Evolutionary conservation across 2,888 invertebrate genomes (phyloP).

Genomic region (Eupithecia centaureata): DNA sequence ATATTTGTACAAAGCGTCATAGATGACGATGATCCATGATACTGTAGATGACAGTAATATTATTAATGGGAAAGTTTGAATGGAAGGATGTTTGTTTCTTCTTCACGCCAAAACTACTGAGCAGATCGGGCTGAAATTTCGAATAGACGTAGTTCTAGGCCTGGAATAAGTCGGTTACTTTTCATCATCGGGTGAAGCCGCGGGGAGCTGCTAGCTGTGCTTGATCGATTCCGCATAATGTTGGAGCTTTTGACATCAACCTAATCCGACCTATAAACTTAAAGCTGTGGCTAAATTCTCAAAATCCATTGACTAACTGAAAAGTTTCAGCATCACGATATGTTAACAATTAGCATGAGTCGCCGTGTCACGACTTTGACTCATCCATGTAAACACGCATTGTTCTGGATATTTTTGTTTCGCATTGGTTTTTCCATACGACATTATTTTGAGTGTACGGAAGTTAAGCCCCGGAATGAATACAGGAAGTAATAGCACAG

Average conservation of each 20-base stretch:
- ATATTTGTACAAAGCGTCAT: no score
- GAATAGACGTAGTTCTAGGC: no score
- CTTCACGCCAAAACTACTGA: no score
- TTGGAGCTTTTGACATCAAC: background rate
- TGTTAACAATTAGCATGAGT: background rate
- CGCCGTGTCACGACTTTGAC: constrained; percentile 1
- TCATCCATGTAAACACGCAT: constrained; percentile 18
- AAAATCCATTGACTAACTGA: background rate
- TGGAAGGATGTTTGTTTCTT: no score
- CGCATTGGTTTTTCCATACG: background rate
- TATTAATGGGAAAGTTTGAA: no score
- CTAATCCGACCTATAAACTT: background rate
- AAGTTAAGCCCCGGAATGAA: background rate
- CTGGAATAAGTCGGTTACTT: no score
- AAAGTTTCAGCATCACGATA: background rate
- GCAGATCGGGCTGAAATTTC: no score
- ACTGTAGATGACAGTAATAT: no score
- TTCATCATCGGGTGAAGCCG: no score
- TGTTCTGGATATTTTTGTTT: constrained; percentile 13
- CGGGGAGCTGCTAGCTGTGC: no score
- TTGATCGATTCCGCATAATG: background rate
- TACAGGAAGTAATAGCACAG: background rate
- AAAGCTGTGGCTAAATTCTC: background rate
- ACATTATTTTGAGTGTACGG: background rate
- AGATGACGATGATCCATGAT: no score